Conservation (phyloP, 2,888 invertebrate genomes). For the Calliphora vomitoria region DNA sequence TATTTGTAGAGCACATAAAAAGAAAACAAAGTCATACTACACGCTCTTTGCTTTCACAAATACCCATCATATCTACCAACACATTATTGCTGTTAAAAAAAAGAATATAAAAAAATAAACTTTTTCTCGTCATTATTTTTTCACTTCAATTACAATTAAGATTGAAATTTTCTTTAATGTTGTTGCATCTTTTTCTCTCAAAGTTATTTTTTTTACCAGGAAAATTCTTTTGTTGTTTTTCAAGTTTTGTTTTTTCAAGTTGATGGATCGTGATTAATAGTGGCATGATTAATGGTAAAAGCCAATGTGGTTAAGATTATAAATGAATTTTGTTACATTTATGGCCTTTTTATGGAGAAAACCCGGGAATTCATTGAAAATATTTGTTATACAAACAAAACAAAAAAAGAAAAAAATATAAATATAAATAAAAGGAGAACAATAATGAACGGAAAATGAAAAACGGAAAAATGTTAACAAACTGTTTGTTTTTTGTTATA, state of each 20-base stretch:
- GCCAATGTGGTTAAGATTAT: constrained; percentile 67
- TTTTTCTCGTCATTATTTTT: constrained; percentile 25
- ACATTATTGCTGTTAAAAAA: not conserved
- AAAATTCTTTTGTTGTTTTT: constrained; percentile 16
- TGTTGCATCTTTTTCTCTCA: constrained; percentile 2
- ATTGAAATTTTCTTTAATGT: constrained; percentile 43
- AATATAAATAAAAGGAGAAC: not conserved
- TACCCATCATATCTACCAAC: not conserved
- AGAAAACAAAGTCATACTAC: not conserved
- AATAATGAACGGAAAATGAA: not conserved
- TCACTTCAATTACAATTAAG: constrained; percentile 63
- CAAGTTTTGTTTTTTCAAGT: constrained; percentile 11
- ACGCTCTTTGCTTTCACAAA: constrained; percentile 20
- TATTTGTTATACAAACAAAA: not conserved
- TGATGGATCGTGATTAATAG: constrained; percentile 67
- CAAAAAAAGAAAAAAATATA: not conserved
- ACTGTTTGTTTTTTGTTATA: constrained; percentile 2
- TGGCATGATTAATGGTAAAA: constrained; percentile 68
- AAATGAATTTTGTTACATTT: constrained; percentile 64
- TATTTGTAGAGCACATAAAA: not conserved
- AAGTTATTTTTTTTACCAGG: not conserved
- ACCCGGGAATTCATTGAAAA: not conserved
- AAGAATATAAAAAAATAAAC: not conserved
- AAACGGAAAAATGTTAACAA: constrained; percentile 8
- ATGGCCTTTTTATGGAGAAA: constrained; percentile 52